Evolutionary conservation across 1,140 invertebrate species (phyloP).

Genomic region (Micrasema longulum): DNA sequence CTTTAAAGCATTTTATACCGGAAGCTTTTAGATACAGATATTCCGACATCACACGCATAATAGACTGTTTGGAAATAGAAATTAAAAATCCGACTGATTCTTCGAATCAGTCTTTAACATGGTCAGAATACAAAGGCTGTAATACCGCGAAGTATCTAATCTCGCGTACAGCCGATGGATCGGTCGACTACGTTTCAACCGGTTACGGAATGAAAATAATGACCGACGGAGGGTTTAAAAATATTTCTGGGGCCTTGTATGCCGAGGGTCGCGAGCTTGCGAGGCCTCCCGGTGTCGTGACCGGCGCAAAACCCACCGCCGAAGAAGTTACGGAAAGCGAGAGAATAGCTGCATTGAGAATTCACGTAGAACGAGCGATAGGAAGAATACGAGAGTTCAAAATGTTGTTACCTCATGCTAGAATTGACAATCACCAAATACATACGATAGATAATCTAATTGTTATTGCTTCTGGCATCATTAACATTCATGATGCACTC

Average conservation of each 20-base stretch:
- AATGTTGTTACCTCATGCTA: no score
- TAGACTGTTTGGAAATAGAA: no score
- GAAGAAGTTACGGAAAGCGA: background rate
- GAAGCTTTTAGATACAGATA: no score
- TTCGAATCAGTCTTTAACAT: background rate
- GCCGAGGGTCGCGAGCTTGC: background rate
- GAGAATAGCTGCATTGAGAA: background rate
- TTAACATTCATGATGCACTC: background rate
- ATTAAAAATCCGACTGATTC: no score
- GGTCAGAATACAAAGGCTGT: background rate
- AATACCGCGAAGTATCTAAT: background rate
- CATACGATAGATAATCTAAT: background rate
- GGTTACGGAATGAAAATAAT: background rate
- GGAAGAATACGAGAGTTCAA: background rate
- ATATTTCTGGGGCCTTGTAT: background rate
- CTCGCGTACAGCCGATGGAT: no score
- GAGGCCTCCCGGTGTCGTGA: background rate
- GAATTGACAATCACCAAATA: background rate
- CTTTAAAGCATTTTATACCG: no score
- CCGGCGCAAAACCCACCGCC: background rate
- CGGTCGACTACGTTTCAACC: no score
- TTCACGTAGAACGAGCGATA: conserved; percentile 2
- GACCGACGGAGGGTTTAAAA: background rate
- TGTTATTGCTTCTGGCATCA: background rate
- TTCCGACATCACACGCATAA: no score